Evolutionary conservation across 2,797 vertebrate genomes (phyloP), one percentile per base, ranked within the genome.

Genomic region (Vespertilio murinus): DNA sequence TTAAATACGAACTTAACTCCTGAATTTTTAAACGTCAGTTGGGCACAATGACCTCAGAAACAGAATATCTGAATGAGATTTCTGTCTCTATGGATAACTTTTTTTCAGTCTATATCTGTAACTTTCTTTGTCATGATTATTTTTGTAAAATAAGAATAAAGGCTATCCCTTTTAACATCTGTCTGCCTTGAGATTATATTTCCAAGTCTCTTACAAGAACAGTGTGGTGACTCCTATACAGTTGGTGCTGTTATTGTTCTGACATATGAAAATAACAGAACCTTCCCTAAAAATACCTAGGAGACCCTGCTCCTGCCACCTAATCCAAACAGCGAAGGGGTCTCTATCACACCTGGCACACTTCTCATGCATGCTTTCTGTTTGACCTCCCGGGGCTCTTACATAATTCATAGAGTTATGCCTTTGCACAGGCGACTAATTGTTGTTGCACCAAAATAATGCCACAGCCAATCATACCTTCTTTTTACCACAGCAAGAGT

Each of bases 371-470:
- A 45, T 56, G 84, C 82, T 93, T 87, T 79, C 69, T 71, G 75
- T 74, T 52, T 81, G 92, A 38, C 81, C 94, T 92, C 81, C 23
- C 4, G 77, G 54, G 54, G 30, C 33, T 81, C 64, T 61, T 88
- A 80, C 8, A 40, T 84, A 94, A 91, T 65, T 90, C 90, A 96
- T 14, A 88, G 86, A 95, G 88, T 71, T 80, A 88, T 70, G 75
- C 52, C 65, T 56, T 40, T 35, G 73, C 30, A 35, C 17, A 65
- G 54, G 42, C 49, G 84, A 69, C 79, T 83, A 71, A 88, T 79
- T 69, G 88, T 22, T 49, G 45, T 11, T 82, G 81, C 35, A 71
- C 45, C 93, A 69, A 88, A 96, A 82, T 35, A 82, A 93, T 69
- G 94, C 81, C 64, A 45, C 1, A 18, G 82, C 33, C 88, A 94